Percentiles rank a stretch among this genome's conserved stretches.
Evolutionary conservation across 2,113 vertebrate genomes (phyloP).

Genomic region (Indicator indicator): DNA sequence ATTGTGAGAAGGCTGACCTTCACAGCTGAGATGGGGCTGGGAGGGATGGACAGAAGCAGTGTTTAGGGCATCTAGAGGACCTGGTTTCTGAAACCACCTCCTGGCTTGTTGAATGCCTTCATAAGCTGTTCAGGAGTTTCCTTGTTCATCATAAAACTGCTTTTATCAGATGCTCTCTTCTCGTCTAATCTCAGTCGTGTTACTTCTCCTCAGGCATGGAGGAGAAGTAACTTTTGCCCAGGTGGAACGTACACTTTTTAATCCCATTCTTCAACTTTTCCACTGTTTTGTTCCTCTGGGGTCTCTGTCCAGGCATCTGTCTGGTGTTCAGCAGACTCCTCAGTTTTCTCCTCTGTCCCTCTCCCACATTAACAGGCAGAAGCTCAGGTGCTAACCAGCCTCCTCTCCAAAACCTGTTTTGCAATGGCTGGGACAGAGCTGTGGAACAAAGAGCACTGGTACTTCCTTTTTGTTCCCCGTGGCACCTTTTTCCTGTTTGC

Average conservation of each 20-base stretch:
- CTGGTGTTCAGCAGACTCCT: neutral
- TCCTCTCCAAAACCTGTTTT: neutral
- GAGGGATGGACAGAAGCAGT: neutral
- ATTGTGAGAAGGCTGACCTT: neutral
- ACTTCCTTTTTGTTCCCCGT: neutral
- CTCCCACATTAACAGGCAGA: neutral
- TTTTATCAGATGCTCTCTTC: neutral
- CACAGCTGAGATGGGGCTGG: neutral
- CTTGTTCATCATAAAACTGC: neutral
- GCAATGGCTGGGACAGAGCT: rapidly evolving
- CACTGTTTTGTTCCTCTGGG: neutral
- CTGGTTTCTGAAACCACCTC: neutral
- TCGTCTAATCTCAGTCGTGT: neutral
- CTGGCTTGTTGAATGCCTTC: neutral
- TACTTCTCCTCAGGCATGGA: neutral
- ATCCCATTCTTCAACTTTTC: neutral
- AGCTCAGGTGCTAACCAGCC: neutral
- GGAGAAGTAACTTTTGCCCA: neutral
- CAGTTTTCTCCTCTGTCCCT: neutral
- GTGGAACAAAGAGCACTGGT: neutral
- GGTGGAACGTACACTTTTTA: neutral
- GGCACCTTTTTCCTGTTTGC: neutral
- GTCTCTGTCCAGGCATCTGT: neutral
- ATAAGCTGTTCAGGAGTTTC: neutral
- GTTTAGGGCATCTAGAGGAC: neutral